These are phyloP conservation scores for Dasyornis broadbenti DNA, from an alignment of 2,113 vertebrate species.

Conservation along the genomic window DNA sequence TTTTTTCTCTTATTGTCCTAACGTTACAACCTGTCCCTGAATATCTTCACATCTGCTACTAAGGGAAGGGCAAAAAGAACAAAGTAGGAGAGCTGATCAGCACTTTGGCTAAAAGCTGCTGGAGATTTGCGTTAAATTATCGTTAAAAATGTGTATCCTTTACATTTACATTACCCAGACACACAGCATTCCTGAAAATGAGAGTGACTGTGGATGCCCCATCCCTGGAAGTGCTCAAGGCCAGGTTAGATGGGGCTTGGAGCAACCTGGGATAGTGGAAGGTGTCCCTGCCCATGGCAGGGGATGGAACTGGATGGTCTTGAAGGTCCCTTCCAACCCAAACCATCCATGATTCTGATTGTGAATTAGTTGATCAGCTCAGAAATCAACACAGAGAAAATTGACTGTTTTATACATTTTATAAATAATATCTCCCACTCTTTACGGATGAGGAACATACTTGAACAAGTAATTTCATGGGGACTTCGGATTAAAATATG, in stretches of 20 bases:
- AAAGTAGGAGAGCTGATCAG: background rate
- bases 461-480: background rate
- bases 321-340: background rate
- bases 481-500: background rate
- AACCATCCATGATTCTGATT: background rate
- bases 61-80: background rate
- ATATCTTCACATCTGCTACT: background rate
- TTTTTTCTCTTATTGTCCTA: background rate
- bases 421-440: background rate
- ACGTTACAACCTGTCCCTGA: accelerated
- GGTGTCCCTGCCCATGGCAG: background rate
- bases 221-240: background rate
- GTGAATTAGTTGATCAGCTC: background rate
- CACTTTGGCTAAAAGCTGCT: background rate
- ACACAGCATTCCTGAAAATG: background rate
- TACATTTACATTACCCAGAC: background rate
- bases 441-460: background rate
- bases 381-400: background rate
- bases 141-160: background rate
- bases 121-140: background rate
- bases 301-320: background rate
- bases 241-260: background rate
- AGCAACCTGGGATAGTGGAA: background rate
- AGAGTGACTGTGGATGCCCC: background rate
- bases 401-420: background rate